Conservation (phyloP, 2,797 vertebrate genomes). For the Fratercula arctica region DNA sequence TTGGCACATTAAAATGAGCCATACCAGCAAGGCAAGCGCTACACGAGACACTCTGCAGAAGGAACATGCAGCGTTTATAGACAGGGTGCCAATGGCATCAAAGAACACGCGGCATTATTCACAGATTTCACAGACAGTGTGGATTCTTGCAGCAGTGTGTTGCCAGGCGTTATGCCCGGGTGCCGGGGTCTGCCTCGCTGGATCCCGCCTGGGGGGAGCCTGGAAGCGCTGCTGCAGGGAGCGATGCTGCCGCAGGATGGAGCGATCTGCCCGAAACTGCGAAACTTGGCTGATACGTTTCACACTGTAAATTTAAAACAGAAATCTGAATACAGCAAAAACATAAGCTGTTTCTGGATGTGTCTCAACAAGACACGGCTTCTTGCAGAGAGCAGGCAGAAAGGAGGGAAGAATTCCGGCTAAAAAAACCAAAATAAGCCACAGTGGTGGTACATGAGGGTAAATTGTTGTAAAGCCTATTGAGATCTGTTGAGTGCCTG, state of each 20-base stretch:
- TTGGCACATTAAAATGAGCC: neutral
- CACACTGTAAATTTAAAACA: slow-evolving; percentile 40
- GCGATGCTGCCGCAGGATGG: neutral
- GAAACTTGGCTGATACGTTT: neutral
- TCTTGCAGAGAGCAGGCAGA: neutral
- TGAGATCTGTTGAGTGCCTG: neutral
- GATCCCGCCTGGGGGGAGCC: neutral
- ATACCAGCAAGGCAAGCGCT: accelerated
- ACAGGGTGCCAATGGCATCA: neutral
- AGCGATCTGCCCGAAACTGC: neutral
- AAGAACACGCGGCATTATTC: neutral
- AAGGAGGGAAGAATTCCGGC: neutral
- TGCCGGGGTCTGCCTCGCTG: neutral
- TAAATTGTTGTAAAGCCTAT: neutral
- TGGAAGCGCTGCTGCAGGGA: neutral
- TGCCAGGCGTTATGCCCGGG: neutral
- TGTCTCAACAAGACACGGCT: slow-evolving; percentile 32
- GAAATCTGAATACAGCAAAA: slow-evolving; percentile 36
- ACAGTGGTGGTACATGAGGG: neutral
- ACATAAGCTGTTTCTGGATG: slow-evolving; percentile 59
- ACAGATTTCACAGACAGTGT: neutral
- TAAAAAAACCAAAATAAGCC: neutral
- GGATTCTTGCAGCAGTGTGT: neutral
- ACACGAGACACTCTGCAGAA: neutral
- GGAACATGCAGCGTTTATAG: accelerated